phyloP scores from a whole-genome alignment of 2,888 invertebrate genomes.

The Hirtodrosophila confusa region DNA sequence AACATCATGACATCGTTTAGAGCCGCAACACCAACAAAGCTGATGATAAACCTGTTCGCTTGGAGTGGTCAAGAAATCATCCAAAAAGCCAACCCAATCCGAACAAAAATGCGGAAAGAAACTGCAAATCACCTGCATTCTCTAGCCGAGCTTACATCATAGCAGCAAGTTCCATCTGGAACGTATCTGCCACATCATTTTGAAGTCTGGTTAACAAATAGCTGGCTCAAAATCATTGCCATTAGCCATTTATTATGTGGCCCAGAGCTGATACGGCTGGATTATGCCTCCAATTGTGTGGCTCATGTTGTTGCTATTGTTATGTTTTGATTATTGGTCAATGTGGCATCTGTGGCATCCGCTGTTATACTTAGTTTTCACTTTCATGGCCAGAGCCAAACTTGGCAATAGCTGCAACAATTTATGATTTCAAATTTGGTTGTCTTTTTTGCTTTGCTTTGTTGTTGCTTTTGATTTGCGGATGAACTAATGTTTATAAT shows the following conservation, averaged over 20 bases:
- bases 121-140: conserved; percentile 29
- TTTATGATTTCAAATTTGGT: conserved; percentile 64
- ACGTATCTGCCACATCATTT: neutral
- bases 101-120: conserved; percentile 14
- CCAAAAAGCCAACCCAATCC: conserved; percentile 21
- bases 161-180: neutral
- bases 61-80: conserved; percentile 42
- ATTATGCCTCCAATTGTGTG: conserved; percentile 31
- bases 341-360: conserved; percentile 60
- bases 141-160: conserved; percentile 10
- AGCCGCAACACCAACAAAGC: conserved; percentile 26
- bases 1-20: conserved; percentile 66
- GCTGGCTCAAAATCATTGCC: conserved; percentile 17
- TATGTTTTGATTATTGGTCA: conserved; percentile 54
- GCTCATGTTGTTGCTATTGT: conserved; percentile 32
- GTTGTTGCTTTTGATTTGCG: conserved; percentile 51
- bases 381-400: conserved; percentile 59
- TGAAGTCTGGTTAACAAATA: conserved; percentile 25
- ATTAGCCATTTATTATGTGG: conserved; percentile 21
- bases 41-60: conserved; percentile 63
- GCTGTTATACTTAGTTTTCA: conserved; percentile 65
- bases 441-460: conserved; percentile 36
- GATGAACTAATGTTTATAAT: conserved; percentile 70
- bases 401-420: conserved; percentile 57
- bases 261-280: conserved; percentile 11